These are phyloP conservation scores for Sorex fumeus DNA, from an alignment of 2,113 vertebrate genomes.

Conservation along the genomic window DNA sequence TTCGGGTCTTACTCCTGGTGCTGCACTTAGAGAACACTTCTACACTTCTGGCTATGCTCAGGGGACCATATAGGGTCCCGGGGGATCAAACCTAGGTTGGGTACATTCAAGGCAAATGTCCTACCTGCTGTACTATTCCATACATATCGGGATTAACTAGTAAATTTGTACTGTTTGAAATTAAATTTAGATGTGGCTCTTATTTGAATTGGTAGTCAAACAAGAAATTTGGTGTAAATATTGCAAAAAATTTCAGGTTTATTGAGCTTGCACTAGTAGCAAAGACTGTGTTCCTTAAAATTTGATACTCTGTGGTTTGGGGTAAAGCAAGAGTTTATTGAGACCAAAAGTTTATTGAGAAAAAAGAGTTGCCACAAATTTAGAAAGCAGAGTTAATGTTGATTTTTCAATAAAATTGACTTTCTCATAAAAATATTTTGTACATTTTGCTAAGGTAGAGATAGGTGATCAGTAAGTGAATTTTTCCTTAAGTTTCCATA, in stretches of 20 bases:
- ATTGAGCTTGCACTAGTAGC: background rate
- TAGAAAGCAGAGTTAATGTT: background rate
- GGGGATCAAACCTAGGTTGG: too few relatives aligned
- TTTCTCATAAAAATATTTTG: conserved; percentile 65
- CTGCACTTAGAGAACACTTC: too few relatives aligned
- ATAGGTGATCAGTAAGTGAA: conserved; percentile 13
- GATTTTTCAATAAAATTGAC: too few relatives aligned
- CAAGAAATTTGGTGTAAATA: background rate
- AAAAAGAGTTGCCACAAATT: background rate
- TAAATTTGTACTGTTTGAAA: conserved; percentile 49
- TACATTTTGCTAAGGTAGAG: background rate
- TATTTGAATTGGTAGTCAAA: conserved; percentile 31
- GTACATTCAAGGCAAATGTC: too few relatives aligned
- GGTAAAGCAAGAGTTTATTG: background rate
- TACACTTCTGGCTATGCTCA: too few relatives aligned
- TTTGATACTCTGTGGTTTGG: conserved; percentile 51
- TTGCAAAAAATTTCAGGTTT: conserved; percentile 38
- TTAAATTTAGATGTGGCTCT: conserved; percentile 30
- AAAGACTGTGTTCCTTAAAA: conserved; percentile 32
- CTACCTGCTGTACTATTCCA: too few relatives aligned
- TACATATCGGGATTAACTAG: background rate
- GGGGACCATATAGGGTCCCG: too few relatives aligned
- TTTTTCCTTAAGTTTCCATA: conserved; percentile 43
- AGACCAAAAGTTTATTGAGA: background rate
- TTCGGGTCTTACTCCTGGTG: too few relatives aligned